Base-by-base conservation (phyloP, 2,797 vertebrate genomes). In the Hypotaenidia okinawae region DNA sequence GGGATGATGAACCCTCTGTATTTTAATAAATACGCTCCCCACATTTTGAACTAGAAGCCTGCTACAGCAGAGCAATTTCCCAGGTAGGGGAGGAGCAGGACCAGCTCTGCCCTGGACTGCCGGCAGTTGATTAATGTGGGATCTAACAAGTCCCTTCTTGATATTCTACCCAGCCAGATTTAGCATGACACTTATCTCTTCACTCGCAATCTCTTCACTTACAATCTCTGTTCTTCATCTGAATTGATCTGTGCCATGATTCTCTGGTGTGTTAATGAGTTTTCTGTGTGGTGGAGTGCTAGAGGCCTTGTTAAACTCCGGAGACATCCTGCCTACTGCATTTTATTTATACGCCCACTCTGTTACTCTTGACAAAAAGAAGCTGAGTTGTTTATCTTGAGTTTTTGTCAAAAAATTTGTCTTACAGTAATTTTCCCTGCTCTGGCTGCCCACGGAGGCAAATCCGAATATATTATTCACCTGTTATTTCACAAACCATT, bases 401-500 rank as follows among this genome's bases (percentile, higher is more conserved):
- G 43, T 70, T 81, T 94, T 83, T 86, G 79, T 69, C 57, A 72
- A 95, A 92, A 93, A 95, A 89, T 63, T 67, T 93, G 77, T 96
- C 79, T 94, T 95, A 75, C 89, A 83, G 82, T 95, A 92, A 96
- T 97, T 97, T 95, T 83, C 80, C 94, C 25, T 87, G 72, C 89
- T 95, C 72, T 78, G 59, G 82, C 97, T 96, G 92, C 78, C 93
- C 85, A 43, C 9, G 17, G 89, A 95, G 64, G 87, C 78, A 87
- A 89, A 92, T 84, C 66, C 28, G 37, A 89, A 95, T 93, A 69
- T 86, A 95, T 97, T 96, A 95, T 96, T 97, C 88, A 94, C 94
- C 90, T 93, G 83, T 90, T 96, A 88, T 95, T 97, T 95, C 88
- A 89, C 41, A 89, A 96, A 70, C 13, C 30, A 1, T 91, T 97